These are phyloP conservation scores for Conus canariensis DNA, from an alignment of 2,888 invertebrate genomes.

Conservation along the genomic window DNA sequence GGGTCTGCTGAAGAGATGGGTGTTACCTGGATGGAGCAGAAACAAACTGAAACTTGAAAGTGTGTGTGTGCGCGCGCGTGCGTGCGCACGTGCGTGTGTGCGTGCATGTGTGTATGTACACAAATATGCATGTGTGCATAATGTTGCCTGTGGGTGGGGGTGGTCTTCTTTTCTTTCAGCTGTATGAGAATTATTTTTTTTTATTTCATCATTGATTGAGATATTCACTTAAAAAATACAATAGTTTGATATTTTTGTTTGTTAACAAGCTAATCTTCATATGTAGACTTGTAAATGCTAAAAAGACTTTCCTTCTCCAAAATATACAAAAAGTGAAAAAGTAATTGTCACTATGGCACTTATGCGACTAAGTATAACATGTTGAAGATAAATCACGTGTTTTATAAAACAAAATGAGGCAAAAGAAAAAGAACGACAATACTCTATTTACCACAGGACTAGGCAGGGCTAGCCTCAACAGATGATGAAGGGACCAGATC, in stretches of 20 bases:
- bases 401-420: neutral
- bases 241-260: neutral
- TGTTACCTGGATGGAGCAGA: neutral
- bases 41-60: neutral
- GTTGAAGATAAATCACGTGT: neutral
- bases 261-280: neutral
- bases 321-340: neutral
- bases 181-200: too few relatives aligned
- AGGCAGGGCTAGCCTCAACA: neutral
- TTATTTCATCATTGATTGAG: neutral
- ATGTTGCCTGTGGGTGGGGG: too few relatives aligned
- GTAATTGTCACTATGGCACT: neutral
- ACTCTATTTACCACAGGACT: neutral
- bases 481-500: conserved; percentile 20
- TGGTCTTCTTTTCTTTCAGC: too few relatives aligned
- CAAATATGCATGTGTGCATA: rapidly evolving
- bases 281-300: neutral
- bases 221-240: neutral
- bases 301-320: neutral
- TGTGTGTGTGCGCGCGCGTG: too few relatives aligned
- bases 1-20: neutral
- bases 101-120: neutral
- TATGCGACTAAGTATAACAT: neutral
- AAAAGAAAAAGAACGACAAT: neutral
- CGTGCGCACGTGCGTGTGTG: neutral